Base-by-base conservation (phyloP, 2,888 invertebrate genomes). In the Coleophora deauratella region DNA sequence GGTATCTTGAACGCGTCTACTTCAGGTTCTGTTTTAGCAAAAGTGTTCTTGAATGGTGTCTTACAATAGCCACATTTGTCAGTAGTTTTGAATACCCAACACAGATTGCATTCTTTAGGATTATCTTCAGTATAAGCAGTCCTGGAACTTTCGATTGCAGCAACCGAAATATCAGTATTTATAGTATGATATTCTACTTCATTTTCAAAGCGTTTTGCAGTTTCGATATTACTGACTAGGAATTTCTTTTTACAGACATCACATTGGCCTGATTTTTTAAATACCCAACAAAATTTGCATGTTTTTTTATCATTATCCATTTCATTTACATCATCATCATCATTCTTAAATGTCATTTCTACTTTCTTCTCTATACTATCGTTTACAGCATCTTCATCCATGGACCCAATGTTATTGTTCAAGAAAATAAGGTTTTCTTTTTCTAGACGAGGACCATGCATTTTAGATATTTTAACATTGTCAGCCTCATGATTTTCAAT, bases 251-350 rank as follows among this genome's bases (percentile, higher is more conserved):
- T 59, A 46, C 76, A 78, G 39, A 47, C 35, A 37, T 60, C 48
- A 57, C 75, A 75, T 50, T 55, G 60, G 0, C 44, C 41, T 9
- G 50, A 35, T 42, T 56, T 43, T 37, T 45, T 46, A 31, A 73
- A 74, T 14, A 74, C 21, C 66, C 72, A 74, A 40, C 74, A 75
- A 42, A 46, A 46, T 34, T 62, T 56, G 41, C 75, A 73, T 46
- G 33, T 8, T 9, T 30, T 35, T 13, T 30, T 1, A 41, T 40
- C 42, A 13, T 27, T 33, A 35, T 3, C 1, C n/a, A 32, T 35
- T 36, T 28, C 10, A 30, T 35, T 37, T 21, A 33, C 9, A 14
- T 28, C 12, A n/a, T n/a, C n/a, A n/a, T n/a, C n/a, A n/a, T 9
- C 32, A 2, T 13, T 7, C 10, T 15, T 30, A 36, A 35, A 42